phyloP scores from a whole-genome alignment of 2,888 invertebrate species.

The Unio pictorum region DNA sequence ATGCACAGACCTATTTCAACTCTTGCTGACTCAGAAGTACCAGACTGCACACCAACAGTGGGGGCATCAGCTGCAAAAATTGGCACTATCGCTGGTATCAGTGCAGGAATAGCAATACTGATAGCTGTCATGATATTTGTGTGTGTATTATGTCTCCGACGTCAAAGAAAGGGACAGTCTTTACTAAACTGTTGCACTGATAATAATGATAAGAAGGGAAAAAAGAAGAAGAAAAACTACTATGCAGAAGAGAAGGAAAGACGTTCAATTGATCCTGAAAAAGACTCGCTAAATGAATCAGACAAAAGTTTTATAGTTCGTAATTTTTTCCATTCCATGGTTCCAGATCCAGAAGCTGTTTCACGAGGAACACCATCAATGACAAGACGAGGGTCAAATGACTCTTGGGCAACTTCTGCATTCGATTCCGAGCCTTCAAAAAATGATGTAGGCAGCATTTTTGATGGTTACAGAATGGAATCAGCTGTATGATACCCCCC shows the following conservation, averaged over 20 bases:
- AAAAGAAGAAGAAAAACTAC: conserved; percentile 12
- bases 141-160: conserved; percentile 36
- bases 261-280: conserved; percentile 45
- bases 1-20: conserved; percentile 24
- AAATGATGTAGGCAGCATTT: conserved; percentile 30
- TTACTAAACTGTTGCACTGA: conserved; percentile 14
- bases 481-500: conserved; percentile 23
- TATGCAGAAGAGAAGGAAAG: conserved; percentile 44
- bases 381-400: conserved; percentile 27
- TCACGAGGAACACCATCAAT: conserved; percentile 35
- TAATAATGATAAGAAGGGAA: conserved; percentile 7
- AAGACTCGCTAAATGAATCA: conserved; percentile 56
- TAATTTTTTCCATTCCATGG: conserved; percentile 60
- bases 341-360: conserved; percentile 39
- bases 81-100: conserved; percentile 21
- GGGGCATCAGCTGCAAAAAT: conserved; percentile 11
- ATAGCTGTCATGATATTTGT: conserved; percentile 38
- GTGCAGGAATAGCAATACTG: conserved; percentile 35
- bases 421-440: conserved; percentile 25
- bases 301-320: conserved; percentile 62
- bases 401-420: conserved; percentile 24
- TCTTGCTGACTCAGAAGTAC: conserved; percentile 34
- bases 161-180: conserved; percentile 29
- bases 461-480: conserved; percentile 29
- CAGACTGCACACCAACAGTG: conserved; percentile 18